Percentiles rank a stretch among this genome's conserved stretches.
These are phyloP conservation scores for Platalea minor DNA, from an alignment of 2,797 vertebrate species.

Conservation along the genomic window DNA sequence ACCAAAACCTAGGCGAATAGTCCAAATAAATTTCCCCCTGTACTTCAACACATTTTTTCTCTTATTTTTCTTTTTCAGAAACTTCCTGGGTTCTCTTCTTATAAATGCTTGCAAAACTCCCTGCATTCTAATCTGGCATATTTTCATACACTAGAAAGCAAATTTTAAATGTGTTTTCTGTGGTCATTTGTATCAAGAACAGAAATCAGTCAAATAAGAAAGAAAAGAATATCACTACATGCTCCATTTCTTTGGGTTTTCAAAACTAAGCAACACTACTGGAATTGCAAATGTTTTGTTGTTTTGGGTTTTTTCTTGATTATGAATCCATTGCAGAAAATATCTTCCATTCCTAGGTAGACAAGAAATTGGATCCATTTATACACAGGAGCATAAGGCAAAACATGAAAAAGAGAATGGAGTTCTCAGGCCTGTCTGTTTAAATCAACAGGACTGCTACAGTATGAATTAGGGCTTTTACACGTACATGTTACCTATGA, in stretches of 20 bases:
- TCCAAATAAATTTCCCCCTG: not conserved
- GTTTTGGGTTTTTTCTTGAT: not conserved
- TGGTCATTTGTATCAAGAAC: not conserved
- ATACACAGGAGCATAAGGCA: not conserved
- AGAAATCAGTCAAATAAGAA: not conserved
- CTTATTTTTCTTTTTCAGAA: not conserved
- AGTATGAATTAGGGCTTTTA: not conserved
- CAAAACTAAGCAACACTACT: not conserved
- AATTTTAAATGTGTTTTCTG: not conserved
- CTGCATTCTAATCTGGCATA: not conserved
- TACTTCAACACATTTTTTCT: not conserved
- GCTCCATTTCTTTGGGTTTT: not conserved
- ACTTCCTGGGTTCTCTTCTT: not conserved
- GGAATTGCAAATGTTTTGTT: not conserved
- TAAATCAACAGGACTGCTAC: not conserved
- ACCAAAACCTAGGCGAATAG: not conserved
- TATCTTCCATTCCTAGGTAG: not conserved
- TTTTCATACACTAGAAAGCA: not conserved
- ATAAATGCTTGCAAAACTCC: not conserved
- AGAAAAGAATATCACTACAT: not conserved
- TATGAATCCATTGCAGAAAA: not conserved
- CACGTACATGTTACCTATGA: not conserved
- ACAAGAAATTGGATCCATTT: not conserved
- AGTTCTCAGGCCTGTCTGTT: not conserved
- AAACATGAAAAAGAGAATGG: not conserved